A percentile compares a stretch with the other conserved stretches of the same genome.
These are phyloP conservation scores for Sepioteuthis lessoniana DNA, from an alignment of 2,888 invertebrate species.

Conservation along the genomic window DNA sequence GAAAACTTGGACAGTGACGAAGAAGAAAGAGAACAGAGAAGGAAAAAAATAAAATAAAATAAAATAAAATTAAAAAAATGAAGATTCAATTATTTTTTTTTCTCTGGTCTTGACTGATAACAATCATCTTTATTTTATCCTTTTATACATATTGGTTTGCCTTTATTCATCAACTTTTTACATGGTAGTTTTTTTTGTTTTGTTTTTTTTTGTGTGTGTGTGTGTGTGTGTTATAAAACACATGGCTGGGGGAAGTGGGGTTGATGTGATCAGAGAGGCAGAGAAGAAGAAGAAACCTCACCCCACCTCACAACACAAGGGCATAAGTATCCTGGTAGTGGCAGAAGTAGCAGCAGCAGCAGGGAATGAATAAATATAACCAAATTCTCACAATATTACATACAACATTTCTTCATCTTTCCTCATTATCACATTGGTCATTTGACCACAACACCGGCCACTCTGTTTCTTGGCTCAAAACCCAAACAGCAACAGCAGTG, in stretches of 20 bases:
- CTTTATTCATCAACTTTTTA: not conserved
- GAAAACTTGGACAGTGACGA: not conserved
- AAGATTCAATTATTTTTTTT: not conserved
- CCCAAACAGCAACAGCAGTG: not conserved
- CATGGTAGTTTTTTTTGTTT: not conserved
- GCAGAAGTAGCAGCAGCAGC: not conserved
- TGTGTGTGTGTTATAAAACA: not conserved
- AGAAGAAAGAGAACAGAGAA: not conserved
- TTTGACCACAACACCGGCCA: not conserved
- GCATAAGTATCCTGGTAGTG: not conserved
- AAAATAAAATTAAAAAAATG: not conserved
- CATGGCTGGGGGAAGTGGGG: not conserved
- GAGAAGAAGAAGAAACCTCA: not conserved
- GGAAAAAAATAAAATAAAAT: not conserved
- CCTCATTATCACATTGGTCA: constrained; percentile 12
- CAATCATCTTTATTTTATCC: not conserved
- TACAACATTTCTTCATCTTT: not conserved
- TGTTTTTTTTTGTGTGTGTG: no score
- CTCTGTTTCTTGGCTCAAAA: not conserved
- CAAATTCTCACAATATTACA: not conserved
- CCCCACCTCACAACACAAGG: not conserved
- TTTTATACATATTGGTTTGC: not conserved
- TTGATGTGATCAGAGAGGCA: not conserved
- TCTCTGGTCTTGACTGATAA: not conserved
- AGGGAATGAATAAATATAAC: constrained; percentile 15